These are phyloP conservation scores for Rousettus leschenaultii DNA, from an alignment of 2,113 vertebrate species.

Conservation along the genomic window DNA sequence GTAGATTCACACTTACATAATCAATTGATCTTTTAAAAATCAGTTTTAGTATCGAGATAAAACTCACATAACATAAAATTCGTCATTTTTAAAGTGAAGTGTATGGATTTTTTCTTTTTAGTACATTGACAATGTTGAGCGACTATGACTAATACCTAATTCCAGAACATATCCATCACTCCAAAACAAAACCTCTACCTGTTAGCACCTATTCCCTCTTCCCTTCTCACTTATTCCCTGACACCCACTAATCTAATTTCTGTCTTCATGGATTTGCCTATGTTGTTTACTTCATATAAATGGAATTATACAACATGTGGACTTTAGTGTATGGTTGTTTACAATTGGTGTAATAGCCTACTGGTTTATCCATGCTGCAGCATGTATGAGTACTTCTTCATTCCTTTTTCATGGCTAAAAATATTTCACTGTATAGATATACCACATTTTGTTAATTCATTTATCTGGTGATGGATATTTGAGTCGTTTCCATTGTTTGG, in stretches of 20 bases:
- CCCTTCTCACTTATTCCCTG: background rate
- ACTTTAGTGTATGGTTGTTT: background rate
- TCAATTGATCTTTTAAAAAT: background rate
- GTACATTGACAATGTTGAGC: background rate
- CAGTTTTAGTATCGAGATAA: background rate
- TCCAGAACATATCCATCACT: background rate
- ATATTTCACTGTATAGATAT: background rate
- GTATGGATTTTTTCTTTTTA: background rate
- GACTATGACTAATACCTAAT: background rate
- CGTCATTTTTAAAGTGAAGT: background rate
- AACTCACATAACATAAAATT: background rate
- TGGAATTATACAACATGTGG: background rate
- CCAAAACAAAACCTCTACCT: background rate
- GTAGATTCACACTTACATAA: rapidly evolving
- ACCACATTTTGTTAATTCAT: background rate
- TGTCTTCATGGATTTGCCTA: background rate
- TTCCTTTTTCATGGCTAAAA: background rate
- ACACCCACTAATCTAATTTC: background rate
- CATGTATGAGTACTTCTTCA: background rate
- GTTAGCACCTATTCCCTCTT: background rate
- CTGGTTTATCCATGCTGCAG: background rate
- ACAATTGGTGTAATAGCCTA: background rate
- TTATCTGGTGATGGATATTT: background rate
- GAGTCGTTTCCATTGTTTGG: background rate
- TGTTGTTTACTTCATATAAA: background rate